A percentile compares a stretch with the other conserved stretches of the same genome.
These are phyloP conservation scores for Palythoa caribaeorum DNA, from an alignment of 92 coral and sea anemone species.

Conservation along the genomic window DNA sequence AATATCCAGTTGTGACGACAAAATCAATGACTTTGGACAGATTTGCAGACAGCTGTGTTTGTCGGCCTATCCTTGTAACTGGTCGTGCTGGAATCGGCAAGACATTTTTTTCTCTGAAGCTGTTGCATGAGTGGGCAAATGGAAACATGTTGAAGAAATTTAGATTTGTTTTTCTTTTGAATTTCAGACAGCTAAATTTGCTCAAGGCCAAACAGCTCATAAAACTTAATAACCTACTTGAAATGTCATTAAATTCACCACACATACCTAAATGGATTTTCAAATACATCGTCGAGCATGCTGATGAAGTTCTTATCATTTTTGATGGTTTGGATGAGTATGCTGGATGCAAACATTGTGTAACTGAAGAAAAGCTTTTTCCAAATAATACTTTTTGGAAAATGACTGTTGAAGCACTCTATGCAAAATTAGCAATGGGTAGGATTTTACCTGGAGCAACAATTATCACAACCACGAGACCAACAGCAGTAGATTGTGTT, in stretches of 20 bases:
- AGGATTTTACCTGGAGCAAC: slow-evolving; percentile 58
- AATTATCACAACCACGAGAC: slow-evolving; percentile 60
- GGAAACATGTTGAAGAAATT: slow-evolving; percentile 35
- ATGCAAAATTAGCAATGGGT: slow-evolving; percentile 57
- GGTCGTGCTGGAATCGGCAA: slow-evolving; percentile 41
- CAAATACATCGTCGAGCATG: slow-evolving; percentile 25
- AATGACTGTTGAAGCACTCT: slow-evolving; percentile 47
- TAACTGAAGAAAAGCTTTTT: not conserved
- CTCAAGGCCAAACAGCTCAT: slow-evolving; percentile 16
- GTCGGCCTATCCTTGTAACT: slow-evolving; percentile 2
- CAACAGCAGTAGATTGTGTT: slow-evolving; percentile 34
- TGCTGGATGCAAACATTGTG: not conserved
- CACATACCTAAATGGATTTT: not conserved
- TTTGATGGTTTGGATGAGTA: slow-evolving; percentile 69
- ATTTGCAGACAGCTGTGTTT: not conserved
- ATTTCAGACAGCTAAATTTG: slow-evolving; percentile 55
- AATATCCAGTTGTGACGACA: not conserved
- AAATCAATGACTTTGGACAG: slow-evolving; percentile 4
- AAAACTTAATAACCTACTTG: not conserved
- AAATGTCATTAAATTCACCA: slow-evolving; percentile 12
- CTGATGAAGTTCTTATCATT: slow-evolving; percentile 52
- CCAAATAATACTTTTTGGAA: not conserved
- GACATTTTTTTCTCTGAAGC: slow-evolving; percentile 18
- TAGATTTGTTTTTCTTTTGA: slow-evolving; percentile 51
- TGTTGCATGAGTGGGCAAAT: slow-evolving; percentile 32